phyloP scores from a whole-genome alignment of 2,113 vertebrate species.

The Paramormyrops kingsleyae region DNA sequence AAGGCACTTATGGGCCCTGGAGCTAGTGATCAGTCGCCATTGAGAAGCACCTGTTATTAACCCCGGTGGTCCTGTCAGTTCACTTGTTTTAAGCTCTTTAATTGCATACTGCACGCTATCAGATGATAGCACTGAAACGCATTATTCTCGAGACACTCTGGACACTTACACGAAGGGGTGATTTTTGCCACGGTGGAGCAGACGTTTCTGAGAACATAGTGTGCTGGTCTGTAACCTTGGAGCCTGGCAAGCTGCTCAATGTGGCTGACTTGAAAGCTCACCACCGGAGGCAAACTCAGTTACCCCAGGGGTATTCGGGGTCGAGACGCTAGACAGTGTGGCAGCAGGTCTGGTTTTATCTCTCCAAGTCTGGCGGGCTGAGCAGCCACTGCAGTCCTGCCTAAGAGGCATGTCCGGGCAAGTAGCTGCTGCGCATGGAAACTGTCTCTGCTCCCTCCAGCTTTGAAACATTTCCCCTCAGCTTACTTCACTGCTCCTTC shows the following conservation, averaged over 20 bases:
- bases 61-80: not conserved
- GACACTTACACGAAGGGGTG: not conserved
- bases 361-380: slow-evolving; percentile 2
- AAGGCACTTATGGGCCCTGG: not conserved
- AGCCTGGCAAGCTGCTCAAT: not conserved
- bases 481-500: slow-evolving; percentile 37
- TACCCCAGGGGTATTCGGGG: not conserved
- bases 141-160: not conserved
- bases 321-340: slow-evolving; percentile 4
- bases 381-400: slow-evolving; percentile 39
- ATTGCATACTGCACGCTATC: not conserved
- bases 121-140: not conserved
- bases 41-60: not conserved
- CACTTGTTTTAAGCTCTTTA: not conserved
- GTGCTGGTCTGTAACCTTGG: not conserved
- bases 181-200: not conserved
- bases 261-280: not conserved
- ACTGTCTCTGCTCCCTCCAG: slow-evolving; percentile 42
- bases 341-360: slow-evolving; percentile 12
- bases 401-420: slow-evolving; percentile 62
- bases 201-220: not conserved
- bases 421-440: slow-evolving; percentile 46
- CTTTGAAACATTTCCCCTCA: slow-evolving; percentile 52
- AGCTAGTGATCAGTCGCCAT: not conserved
- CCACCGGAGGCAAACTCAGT: not conserved